These are phyloP conservation scores for Colossoma macropomum DNA, from an alignment of 2,113 vertebrate genomes.

Conservation along the genomic window DNA sequence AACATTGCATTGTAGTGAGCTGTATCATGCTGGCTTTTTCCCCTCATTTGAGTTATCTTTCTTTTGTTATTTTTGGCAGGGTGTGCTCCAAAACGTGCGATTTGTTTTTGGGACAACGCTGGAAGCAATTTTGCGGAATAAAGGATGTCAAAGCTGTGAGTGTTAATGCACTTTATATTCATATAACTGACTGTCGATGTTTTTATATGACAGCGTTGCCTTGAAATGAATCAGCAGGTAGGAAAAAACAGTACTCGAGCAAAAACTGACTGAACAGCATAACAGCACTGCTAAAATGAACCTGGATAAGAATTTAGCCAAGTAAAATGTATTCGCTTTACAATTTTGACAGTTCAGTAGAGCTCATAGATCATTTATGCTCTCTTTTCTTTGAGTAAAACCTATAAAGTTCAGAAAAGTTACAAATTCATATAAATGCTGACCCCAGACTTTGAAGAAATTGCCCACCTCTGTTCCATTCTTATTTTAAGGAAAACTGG, in stretches of 20 bases:
- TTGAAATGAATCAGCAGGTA: neutral
- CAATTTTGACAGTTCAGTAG: neutral
- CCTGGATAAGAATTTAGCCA: neutral
- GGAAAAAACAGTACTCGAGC: too few species aligned
- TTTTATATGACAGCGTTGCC: neutral
- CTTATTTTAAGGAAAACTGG: neutral
- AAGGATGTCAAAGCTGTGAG: conserved; percentile 94
- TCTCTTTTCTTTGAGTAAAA: too few species aligned
- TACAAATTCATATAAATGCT: neutral
- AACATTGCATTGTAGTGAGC: too few species aligned
- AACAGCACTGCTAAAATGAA: neutral
- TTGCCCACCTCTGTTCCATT: neutral
- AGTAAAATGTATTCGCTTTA: neutral
- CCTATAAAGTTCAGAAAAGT: too few species aligned
- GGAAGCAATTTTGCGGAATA: conserved; percentile 94
- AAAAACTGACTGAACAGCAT: neutral
- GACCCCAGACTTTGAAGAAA: neutral
- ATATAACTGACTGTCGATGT: neutral
- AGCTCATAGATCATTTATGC: too few species aligned
- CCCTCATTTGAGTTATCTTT: too few species aligned
- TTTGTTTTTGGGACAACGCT: conserved; percentile 97
- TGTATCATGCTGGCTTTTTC: too few species aligned
- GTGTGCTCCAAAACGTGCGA: conserved; percentile 94
- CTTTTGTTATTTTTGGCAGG: conserved; percentile 77
- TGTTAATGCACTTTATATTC: conserved; percentile 5